Percentiles rank a stretch among this genome's conserved stretches.
These are phyloP conservation scores for Digitonthophagus gazella DNA, from an alignment of 2,888 invertebrate genomes.

Conservation along the genomic window DNA sequence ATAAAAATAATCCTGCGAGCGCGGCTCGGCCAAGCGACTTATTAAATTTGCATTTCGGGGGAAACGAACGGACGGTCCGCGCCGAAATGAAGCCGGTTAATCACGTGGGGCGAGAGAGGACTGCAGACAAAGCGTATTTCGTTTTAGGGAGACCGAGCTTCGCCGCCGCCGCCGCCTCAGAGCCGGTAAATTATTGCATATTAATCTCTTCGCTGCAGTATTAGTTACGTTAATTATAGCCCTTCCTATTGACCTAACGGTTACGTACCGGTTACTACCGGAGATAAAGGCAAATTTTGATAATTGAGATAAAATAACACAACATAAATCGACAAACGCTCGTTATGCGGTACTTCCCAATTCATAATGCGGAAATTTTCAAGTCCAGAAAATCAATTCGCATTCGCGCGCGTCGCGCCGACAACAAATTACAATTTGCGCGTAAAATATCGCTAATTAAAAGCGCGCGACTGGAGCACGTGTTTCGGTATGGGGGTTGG, in stretches of 20 bases:
- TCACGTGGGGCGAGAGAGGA: slow-evolving; percentile 43
- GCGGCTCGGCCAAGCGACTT: slow-evolving; percentile 45
- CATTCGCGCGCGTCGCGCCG: slow-evolving; percentile 17
- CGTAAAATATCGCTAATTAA: slow-evolving; percentile 38
- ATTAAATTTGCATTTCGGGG: slow-evolving; percentile 53
- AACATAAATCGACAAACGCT: no score
- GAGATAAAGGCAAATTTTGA: no score
- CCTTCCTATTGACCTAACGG: slow-evolving; percentile 49
- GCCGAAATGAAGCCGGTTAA: slow-evolving; percentile 53
- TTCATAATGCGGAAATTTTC: not conserved
- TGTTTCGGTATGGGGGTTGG: slow-evolving; percentile 29
- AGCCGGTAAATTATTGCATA: slow-evolving; percentile 54
- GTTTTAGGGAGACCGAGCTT: slow-evolving; percentile 49
- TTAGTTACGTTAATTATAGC: slow-evolving; percentile 52
- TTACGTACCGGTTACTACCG: no score
- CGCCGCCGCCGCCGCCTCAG: slow-evolving; percentile 40
- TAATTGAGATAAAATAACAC: no score
- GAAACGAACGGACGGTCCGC: slow-evolving; percentile 43
- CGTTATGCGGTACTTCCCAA: not conserved
- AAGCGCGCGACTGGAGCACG: slow-evolving; percentile 37
- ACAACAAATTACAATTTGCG: slow-evolving; percentile 36
- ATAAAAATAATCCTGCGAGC: slow-evolving; percentile 19
- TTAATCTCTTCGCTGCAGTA: slow-evolving; percentile 54
- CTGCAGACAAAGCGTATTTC: slow-evolving; percentile 48
- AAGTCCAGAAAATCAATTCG: slow-evolving; percentile 30